Evolutionary conservation across 2,797 vertebrate species (phyloP).

Genomic region (Sebastiscus albofasciatus): DNA sequence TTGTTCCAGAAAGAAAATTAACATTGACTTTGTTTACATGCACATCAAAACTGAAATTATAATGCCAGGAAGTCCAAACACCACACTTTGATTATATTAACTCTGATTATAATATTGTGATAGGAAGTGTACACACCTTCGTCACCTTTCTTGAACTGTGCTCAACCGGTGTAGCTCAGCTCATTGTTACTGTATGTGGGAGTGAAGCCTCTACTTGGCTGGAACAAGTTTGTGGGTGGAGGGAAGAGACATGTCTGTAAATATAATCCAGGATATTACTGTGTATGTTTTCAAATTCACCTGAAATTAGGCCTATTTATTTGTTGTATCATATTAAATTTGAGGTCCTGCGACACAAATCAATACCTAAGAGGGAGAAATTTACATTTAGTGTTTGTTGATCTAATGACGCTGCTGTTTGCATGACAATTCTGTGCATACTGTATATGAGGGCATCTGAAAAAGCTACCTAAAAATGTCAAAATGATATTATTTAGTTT

Average conservation of each 20-base stretch:
- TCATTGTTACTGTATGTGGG: background rate
- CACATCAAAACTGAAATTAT: background rate
- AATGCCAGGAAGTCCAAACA: background rate
- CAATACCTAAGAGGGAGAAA: background rate
- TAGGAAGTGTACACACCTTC: background rate
- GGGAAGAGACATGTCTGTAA: background rate
- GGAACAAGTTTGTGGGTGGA: background rate
- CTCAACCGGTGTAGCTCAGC: background rate
- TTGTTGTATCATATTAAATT: background rate
- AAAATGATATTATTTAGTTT: background rate
- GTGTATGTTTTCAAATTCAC: background rate
- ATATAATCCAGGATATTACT: background rate
- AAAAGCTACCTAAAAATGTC: background rate
- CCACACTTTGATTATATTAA: background rate
- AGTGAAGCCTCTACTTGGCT: background rate
- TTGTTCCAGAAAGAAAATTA: background rate
- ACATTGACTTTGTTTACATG: background rate
- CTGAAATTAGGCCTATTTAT: background rate
- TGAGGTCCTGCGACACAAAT: background rate
- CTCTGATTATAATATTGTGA: background rate
- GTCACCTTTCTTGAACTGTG: background rate
- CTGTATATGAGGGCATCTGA: background rate
- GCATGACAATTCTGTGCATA: background rate
- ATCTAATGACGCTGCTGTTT: background rate
- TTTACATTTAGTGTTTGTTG: background rate